Conservation (phyloP, 2,888 invertebrate genomes). For the Caradrina clavipalpis region DNA sequence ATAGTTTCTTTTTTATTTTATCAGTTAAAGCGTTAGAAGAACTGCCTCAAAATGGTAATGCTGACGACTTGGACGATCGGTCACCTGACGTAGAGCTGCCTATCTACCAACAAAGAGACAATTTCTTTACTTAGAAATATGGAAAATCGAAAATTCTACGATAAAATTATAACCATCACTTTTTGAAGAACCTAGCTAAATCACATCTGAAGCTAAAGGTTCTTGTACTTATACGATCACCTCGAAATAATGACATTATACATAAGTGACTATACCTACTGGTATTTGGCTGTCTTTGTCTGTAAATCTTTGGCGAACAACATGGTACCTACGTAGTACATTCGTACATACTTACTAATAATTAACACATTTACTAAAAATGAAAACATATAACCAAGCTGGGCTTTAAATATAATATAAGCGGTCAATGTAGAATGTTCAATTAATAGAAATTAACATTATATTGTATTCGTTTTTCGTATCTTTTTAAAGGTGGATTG, state of each 20-base stretch:
- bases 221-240: conserved; percentile 15
- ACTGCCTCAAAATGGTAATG: conserved; percentile 91
- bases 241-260: conserved; percentile 16
- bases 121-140: conserved; percentile 92
- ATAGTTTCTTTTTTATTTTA: conserved; percentile 45
- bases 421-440: conserved; percentile 68
- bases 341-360: conserved; percentile 13
- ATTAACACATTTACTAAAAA: conserved; percentile 24
- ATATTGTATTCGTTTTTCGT: conserved; percentile 33
- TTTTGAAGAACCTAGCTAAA: neutral
- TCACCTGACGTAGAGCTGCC: conserved; percentile 95
- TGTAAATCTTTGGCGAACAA: conserved; percentile 15
- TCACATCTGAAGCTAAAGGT: neutral
- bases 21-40: conserved; percentile 95
- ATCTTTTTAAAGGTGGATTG: conserved; percentile 32
- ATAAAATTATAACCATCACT: neutral
- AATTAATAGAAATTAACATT: conserved; percentile 66
- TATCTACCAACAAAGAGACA: conserved; percentile 96
- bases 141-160: neutral
- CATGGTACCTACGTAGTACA: conserved; percentile 5
- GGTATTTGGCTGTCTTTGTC: conserved; percentile 39
- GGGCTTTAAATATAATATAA: conserved; percentile 71
- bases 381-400: conserved; percentile 53
- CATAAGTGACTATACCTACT: conserved; percentile 5
- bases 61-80: conserved; percentile 93